A percentile compares a stretch with the other conserved stretches of the same genome.
These are phyloP conservation scores for Congeria kusceri DNA, from an alignment of 2,888 invertebrate species.

Conservation along the genomic window DNA sequence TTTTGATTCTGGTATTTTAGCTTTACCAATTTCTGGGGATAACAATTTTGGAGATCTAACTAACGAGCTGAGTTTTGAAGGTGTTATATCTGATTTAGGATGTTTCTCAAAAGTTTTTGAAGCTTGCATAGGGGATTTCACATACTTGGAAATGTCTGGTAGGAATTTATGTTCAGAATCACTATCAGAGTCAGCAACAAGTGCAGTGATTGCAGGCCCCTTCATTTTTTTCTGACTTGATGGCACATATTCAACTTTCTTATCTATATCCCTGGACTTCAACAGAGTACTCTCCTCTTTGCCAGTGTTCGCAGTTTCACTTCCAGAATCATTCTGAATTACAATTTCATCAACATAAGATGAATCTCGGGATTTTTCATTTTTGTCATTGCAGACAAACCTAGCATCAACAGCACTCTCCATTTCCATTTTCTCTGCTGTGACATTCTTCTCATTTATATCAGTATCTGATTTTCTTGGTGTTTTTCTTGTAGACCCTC, in stretches of 20 bases:
- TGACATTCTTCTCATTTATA: background rate
- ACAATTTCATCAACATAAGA: background rate
- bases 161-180: slow-evolving; percentile 14
- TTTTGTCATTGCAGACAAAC: background rate
- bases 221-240: slow-evolving; percentile 26
- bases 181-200: background rate
- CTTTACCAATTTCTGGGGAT: background rate
- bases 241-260: slow-evolving; percentile 6
- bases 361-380: no score
- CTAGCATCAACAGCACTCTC: background rate
- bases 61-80: no score
- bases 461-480: background rate
- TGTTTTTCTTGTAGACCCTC: background rate
- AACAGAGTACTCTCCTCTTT: background rate
- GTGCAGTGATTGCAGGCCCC: background rate
- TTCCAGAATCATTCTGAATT: background rate
- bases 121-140: slow-evolving; percentile 14
- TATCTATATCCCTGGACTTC: background rate
- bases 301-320: background rate
- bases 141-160: slow-evolving; percentile 36
- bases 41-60: background rate
- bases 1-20: background rate
- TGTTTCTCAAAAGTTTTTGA: background rate
- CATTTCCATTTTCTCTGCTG: background rate
- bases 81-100: no score